Conservation (phyloP, 2,888 invertebrate genomes). For the Aphrophora alni region DNA sequence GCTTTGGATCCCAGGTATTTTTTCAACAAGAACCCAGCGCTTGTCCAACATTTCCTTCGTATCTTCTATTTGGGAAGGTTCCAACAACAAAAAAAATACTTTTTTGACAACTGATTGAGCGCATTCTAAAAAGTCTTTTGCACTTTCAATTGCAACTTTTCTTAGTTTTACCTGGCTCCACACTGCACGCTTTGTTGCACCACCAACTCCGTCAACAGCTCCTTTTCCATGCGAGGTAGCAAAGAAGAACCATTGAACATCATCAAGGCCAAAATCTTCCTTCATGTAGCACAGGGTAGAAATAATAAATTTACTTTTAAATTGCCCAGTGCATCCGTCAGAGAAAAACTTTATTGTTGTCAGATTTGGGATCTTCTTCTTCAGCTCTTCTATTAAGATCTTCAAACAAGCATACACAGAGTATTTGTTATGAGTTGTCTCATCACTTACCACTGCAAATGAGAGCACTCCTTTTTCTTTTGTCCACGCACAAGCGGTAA, state of each 20-base stretch:
- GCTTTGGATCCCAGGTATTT: constrained; percentile 19
- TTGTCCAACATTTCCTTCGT: neutral
- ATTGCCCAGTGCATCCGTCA: no score
- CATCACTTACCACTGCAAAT: constrained; percentile 3
- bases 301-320: no score
- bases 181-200: constrained; percentile 17
- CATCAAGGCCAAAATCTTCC: constrained; percentile 14
- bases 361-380: neutral
- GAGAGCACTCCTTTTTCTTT: neutral
- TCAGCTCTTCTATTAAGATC: neutral
- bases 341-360: neutral
- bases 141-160: constrained; percentile 17
- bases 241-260: constrained; percentile 18
- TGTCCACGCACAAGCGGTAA: constrained; percentile 22
- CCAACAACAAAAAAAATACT: constrained; percentile 6
- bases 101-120: constrained; percentile 2
- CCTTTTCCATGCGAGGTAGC: constrained; percentile 21
- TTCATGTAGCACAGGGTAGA: no score
- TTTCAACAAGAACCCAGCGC: constrained; percentile 21
- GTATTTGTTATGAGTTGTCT: constrained; percentile 13
- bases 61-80: neutral
- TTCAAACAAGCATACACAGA: constrained; percentile 21
- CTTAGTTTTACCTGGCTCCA: constrained; percentile 7
- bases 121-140: constrained; percentile 16
- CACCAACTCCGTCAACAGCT: constrained; percentile 15